These are phyloP conservation scores for Caenorhabditis inopinata DNA, from an alignment of 1,140 invertebrate species.

Conservation along the genomic window DNA sequence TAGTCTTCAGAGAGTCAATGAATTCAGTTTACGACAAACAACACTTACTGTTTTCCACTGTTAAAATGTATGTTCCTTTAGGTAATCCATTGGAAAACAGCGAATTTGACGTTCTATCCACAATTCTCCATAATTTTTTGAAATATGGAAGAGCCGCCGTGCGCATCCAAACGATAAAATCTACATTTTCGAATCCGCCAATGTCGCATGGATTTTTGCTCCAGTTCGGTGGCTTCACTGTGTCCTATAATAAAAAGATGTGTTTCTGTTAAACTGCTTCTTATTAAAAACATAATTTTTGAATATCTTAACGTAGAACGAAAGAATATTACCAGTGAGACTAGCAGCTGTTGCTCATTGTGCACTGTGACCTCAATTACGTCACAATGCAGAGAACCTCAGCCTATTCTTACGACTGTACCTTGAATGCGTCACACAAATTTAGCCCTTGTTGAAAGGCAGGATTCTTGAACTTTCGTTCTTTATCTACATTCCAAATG, in stretches of 20 bases:
- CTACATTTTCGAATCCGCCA: conserved; percentile 93
- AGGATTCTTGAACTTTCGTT: conserved; percentile 90
- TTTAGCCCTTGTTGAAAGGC: conserved; percentile 47
- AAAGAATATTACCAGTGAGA: too few relatives aligned
- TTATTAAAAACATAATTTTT: too few relatives aligned
- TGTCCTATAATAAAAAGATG: conserved; percentile 51
- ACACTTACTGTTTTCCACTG: conserved; percentile 40
- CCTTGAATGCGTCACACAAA: conserved; percentile 39
- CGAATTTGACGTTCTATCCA: conserved; percentile 69
- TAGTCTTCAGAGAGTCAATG: too few relatives aligned
- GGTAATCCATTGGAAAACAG: conserved; percentile 41
- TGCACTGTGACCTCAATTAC: background rate
- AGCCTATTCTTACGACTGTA: background rate
- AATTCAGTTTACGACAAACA: too few relatives aligned
- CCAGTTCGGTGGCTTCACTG: conserved; percentile 75
- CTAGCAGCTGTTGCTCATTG: background rate
- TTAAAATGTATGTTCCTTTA: conserved; percentile 31
- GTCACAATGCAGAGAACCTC: background rate
- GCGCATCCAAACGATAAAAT: conserved; percentile 96
- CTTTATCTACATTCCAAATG: conserved; percentile 92
- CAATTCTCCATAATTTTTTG: conserved; percentile 84
- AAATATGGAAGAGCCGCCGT: conserved; percentile 92
- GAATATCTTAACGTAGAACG: too few relatives aligned
- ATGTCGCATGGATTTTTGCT: conserved; percentile 76
- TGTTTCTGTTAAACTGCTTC: background rate